Conservation (phyloP, 1,140 invertebrate genomes). For the Helicoverpa armigera region DNA sequence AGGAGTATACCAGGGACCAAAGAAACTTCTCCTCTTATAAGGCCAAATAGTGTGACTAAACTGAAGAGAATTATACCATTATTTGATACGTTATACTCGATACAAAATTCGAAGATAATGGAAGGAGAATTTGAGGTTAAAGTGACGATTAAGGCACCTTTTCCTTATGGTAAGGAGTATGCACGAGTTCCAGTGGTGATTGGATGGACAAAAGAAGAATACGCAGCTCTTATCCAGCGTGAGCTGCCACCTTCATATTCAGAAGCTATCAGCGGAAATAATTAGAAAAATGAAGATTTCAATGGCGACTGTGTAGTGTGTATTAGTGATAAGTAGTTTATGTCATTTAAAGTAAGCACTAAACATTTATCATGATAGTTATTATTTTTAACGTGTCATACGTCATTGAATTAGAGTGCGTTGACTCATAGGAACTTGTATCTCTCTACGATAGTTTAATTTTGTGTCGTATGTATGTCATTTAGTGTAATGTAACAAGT, state of each 20-base stretch:
- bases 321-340: no score
- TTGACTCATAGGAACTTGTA: no score
- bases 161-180: not conserved
- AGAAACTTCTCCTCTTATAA: not conserved
- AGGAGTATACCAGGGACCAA: not conserved
- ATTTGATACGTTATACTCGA: not conserved
- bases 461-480: no score
- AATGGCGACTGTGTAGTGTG: no score
- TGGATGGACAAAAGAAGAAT: not conserved
- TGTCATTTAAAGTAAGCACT: no score
- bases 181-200: constrained; percentile 16
- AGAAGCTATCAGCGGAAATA: not conserved
- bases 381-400: no score
- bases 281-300: no score
- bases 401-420: no score
- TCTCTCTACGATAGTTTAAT: no score
- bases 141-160: not conserved
- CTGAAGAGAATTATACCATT: not conserved
- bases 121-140: not conserved
- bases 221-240: not conserved
- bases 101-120: constrained; percentile 13
- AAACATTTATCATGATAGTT: no score
- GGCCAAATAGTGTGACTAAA: not conserved
- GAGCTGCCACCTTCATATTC: not conserved
- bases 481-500: no score